Evolutionary conservation across 2,888 invertebrate species (phyloP), one percentile per base, ranked within the genome.

Genomic region (Sinohyriopsis cumingii): DNA sequence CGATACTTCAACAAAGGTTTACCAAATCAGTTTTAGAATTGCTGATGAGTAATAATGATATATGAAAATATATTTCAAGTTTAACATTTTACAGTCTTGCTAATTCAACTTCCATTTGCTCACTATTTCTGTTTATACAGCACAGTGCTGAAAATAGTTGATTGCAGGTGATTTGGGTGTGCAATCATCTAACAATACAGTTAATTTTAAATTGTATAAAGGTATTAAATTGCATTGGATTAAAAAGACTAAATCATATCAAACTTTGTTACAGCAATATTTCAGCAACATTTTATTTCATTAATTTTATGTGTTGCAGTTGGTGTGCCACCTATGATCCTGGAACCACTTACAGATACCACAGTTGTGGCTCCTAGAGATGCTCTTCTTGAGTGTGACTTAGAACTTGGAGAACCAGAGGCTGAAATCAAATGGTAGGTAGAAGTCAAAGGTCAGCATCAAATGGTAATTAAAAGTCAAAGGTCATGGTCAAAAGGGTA

Each of bases 401-500:
- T 89, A 64, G 82, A 83, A 57, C 80, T 82, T 45, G 89, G 89
- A 59, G 86, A 88, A 70, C 89, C 89, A 54, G 82, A 84, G 55
- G 83, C 88, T 59, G 84, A 86, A 55, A 81, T 88, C 69, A 86
- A 83, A 79, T 87, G 87, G 87, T 86, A 68, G 69, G 76, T 45
- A 45, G 15, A 15, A 15, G 45, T 45, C 15, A 55, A 45, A 12
- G 15, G 45, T 45, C 45, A 45, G 45, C 0, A 5, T 45, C 45
- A 86, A 83, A 79, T 87, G 87, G 87, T 86, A 68, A 69, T 75
- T 45, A 45, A 45, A 33, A 45, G 45, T 45, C 45, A 59, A 45
- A 12, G 33, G 33, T 33, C 33, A 33, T 9, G 45, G 45, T 45
- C 45, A 33, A 33, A 33, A 33, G 28, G 0, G 87, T 86, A 68